Base-by-base conservation (phyloP, 2,113 vertebrate species). In the Pygoscelis antarcticus region DNA sequence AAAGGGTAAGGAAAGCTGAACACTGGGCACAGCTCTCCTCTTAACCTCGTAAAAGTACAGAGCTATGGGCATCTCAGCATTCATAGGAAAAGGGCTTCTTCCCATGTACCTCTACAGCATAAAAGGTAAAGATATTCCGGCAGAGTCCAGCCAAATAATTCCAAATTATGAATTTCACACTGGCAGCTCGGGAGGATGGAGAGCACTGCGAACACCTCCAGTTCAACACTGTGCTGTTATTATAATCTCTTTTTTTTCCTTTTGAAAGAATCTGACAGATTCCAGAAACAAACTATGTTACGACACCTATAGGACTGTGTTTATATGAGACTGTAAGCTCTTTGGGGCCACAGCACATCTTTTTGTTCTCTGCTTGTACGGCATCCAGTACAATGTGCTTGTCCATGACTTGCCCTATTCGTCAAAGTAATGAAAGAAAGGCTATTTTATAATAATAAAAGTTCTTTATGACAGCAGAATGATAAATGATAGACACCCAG, bases 151-250 rank as follows among this genome's bases (percentile, higher is more conserved):
- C 3, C 71, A 62, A 65, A 34, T 16, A 55, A 72, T 77, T 54
- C 49, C 54, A 55, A 60, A 69, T 46, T 2, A 61, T 4, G 20
- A 64, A 68, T 75, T 74, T 80, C 58, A 25, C 36, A 21, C 6
- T 7, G 25, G 64, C 55, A 75, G 46, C 27, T 26, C 2, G 7
- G 60, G 55, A 78, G 65, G 77, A 70, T 11, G 83, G 55, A 77
- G 38, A 78, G 74, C 38, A 25, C 69, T 2, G 23, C 0, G 0
- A 85, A 34, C 0, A 0, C 42, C 38, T 38, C 42, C 7, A 2
- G 6, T 40, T 81, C 89, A 79, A 85, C 30, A 11, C 8, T 7
- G 13, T 14, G 13, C 60, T 68, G n/a, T 40, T 68, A 42, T 10
- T 27, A 47, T 6, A 0, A 34, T 51, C 6, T 47, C 4, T 6